Percentiles rank a stretch among this genome's conserved stretches.
These are phyloP conservation scores for Melanophora roralis DNA, from an alignment of 2,888 invertebrate species.

Conservation along the genomic window DNA sequence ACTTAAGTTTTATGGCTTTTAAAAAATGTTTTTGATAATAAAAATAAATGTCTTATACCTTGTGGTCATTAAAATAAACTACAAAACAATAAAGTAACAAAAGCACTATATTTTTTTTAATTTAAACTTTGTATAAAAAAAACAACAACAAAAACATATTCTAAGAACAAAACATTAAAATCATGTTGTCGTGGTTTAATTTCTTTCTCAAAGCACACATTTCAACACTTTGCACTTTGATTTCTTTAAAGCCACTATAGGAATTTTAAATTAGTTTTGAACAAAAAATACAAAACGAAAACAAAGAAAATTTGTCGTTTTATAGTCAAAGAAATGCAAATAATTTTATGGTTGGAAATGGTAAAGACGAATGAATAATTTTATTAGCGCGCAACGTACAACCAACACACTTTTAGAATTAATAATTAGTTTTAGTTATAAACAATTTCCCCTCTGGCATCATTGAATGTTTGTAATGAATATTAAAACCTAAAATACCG, in stretches of 20 bases:
- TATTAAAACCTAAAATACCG: conserved; percentile 36
- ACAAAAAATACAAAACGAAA: conserved; percentile 3
- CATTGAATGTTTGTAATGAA: conserved; percentile 9
- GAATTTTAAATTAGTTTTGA: background rate
- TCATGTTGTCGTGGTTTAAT: background rate
- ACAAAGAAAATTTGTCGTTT: conserved; percentile 16
- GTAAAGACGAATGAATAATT: background rate
- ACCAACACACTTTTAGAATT: conserved; percentile 29
- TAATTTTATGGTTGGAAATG: conserved; percentile 35
- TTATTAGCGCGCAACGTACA: background rate
- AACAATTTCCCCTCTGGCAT: conserved; percentile 8
- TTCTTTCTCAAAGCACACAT: conserved; percentile 18
- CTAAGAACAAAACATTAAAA: background rate
- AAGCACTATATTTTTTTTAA: background rate
- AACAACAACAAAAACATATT: background rate
- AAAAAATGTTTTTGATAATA: conserved; percentile 6
- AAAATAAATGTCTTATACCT: conserved; percentile 27
- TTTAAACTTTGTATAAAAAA: conserved; percentile 2
- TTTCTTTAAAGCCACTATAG: background rate
- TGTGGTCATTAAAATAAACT: conserved; percentile 15
- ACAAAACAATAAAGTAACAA: background rate
- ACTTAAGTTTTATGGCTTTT: background rate
- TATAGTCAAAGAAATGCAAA: background rate
- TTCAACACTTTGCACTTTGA: conserved; percentile 52
- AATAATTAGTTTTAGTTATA: conserved; percentile 39